These are phyloP conservation scores for Maniola jurtina DNA, from an alignment of 1,140 invertebrate species.

Conservation along the genomic window DNA sequence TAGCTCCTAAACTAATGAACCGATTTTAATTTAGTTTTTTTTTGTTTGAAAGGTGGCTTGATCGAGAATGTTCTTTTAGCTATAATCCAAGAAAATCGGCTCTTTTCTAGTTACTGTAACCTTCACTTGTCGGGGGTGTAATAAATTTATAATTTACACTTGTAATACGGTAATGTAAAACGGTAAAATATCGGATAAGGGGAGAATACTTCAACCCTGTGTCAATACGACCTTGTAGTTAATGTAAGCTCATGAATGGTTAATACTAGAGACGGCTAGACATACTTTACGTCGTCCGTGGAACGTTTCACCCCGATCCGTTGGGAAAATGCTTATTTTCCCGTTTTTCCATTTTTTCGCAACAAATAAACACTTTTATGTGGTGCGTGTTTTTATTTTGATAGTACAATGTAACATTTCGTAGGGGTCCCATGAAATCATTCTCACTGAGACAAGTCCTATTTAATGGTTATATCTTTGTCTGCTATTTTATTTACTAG, in stretches of 20 bases:
- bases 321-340: slow-evolving; percentile 16
- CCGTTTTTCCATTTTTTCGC: slow-evolving; percentile 12
- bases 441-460: neutral
- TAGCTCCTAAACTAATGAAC: too few relatives aligned
- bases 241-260: slow-evolving; percentile 7
- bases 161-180: neutral
- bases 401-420: slow-evolving; percentile 4
- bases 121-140: too few relatives aligned
- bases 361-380: slow-evolving; percentile 17
- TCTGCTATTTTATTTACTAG: too few relatives aligned
- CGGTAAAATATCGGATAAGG: neutral
- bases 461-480: neutral
- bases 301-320: slow-evolving; percentile 1
- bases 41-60: too few relatives aligned
- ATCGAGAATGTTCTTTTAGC: too few relatives aligned
- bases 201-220: slow-evolving; percentile 8
- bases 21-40: too few relatives aligned
- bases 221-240: slow-evolving; percentile 13
- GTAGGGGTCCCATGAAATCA: neutral
- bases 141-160: too few relatives aligned
- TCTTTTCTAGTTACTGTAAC: too few relatives aligned
- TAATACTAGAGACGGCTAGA: slow-evolving; percentile 13
- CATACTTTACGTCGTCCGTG: slow-evolving; percentile 6
- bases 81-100: too few relatives aligned
- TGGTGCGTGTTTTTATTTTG: slow-evolving; percentile 7